Percentiles rank a stretch among this genome's conserved stretches.
Conservation (phyloP, 1,140 invertebrate genomes). For the Mylabris phalerata region DNA sequence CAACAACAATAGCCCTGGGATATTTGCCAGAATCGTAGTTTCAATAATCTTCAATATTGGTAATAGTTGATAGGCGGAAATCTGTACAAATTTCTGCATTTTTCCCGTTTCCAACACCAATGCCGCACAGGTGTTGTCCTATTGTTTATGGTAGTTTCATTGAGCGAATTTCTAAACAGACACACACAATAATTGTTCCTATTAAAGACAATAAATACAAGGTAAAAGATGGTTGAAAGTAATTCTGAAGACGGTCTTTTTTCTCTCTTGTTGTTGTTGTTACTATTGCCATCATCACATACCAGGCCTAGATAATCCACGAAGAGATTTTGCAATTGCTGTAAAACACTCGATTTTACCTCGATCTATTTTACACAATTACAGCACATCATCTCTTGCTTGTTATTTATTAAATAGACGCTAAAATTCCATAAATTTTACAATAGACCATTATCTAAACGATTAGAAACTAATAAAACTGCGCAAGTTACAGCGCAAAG, state of each 20-base stretch:
- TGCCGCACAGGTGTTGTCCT: conserved; percentile 22
- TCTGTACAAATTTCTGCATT: conserved; percentile 9
- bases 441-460: too few relatives aligned
- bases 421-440: too few relatives aligned
- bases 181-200: conserved; percentile 21
- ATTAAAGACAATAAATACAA: conserved; percentile 28
- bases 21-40: too few relatives aligned
- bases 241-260: conserved; percentile 22
- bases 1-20: too few relatives aligned
- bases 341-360: not conserved
- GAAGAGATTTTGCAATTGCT: not conserved
- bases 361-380: conserved; percentile 4
- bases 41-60: too few relatives aligned
- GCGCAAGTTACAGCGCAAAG: too few relatives aligned
- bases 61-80: conserved; percentile 6
- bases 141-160: conserved; percentile 24
- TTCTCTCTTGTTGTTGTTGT: too few relatives aligned
- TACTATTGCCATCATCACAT: conserved; percentile 12
- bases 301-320: conserved; percentile 24
- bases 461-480: too few relatives aligned
- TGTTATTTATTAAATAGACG: too few relatives aligned
- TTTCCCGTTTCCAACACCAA: conserved; percentile 3
- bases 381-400: too few relatives aligned
- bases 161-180: conserved; percentile 24
- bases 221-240: conserved; percentile 20